Base-by-base conservation (phyloP, 2,888 invertebrate genomes). In the Limnephilus marmoratus region DNA sequence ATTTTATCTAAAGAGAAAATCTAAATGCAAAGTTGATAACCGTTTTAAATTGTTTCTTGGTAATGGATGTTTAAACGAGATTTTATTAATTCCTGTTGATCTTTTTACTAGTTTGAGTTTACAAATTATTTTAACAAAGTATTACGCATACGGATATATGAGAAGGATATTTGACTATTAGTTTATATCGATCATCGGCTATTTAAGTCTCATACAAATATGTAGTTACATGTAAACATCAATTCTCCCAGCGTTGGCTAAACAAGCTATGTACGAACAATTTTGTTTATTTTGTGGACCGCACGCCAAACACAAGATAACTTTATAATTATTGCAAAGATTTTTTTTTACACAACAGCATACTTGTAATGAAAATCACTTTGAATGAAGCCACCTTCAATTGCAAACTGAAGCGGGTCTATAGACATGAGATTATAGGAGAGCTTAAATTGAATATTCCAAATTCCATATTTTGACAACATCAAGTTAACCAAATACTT, bases 251-350 rank as follows among this genome's bases (percentile, higher is more conserved):
- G 29, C 82, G 82, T 34, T 34, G 82, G 34, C 34, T 82, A 82
- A 31, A 82, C 31, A 68, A 68, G 68, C 68, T 68, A 68, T 68
- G 68, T 68, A 68, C 9, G 24, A 68, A 68, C 68, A 68, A 24
- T 68, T 68, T 68, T 34, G 82, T 34, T 34, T 82, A 34, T 34
- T 49, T 49, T 49, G 86, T 29, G 37, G 86, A 86, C 41, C 37
- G 90, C 82, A 90, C 45, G 81, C 45, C 81, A 82, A 45, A 90
- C 81, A 81, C 31, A 90, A 68, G 68, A n/a, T 86, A 86, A 45
- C n/a, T 81, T 85, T 86, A 91, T 80, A 86, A 53, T 91, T 91
- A 91, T 91, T 91, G 86, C 86, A 83, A 85, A n/a, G 53, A 53
- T 83, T 82, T 90, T 31, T 31, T 45, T 83, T 90, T 83, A 83